Base-by-base conservation (phyloP, 2,888 invertebrate species). In the Pedicia rivosa region DNA sequence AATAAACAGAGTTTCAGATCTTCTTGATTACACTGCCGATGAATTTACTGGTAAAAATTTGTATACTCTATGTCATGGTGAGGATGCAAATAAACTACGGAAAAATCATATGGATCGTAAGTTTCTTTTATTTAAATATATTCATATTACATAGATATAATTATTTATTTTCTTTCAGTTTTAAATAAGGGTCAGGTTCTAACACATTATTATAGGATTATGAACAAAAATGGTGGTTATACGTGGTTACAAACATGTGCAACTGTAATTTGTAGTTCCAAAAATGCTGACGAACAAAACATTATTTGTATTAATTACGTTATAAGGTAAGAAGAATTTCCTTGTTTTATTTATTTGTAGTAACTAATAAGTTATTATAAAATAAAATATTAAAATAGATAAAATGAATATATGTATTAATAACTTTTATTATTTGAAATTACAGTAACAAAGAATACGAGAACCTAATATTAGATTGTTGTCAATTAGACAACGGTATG, bases 171-270 rank as follows among this genome's bases (percentile, higher is more conserved):
- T 44, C 42, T 46, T 44, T 43, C 16, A 19, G 43, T 50, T 74
- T 13, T 68, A 55, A 78, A 84, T 64, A 95, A 95, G 63, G 94
- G 95, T 12, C 95, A 95, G 66, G 91, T 94, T 40, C 67, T 94
- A 58, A 92, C 92, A 12, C 88, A 90, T 62, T 95, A 94, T 66
- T 92, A 88, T 64, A 77, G 94, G 51, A 65, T 95, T 54, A 88
- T 95, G 81, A 94, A 92, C 66, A 92, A 92, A 59, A 80, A 76
- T 47, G 94, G 94, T 5, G 95, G 95, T 24, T 95, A 82, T 65
- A 88, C 91, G 37, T 95, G 94, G 94, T 65, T 95, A 52, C 94
- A 94, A 63, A 91, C 90, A 1, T 95, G 94, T 59, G 94, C 94
- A 41, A 95, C 94, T 1, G 88, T 94, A 29, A 86, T 95, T 39